Evolutionary conservation across 2,797 vertebrate genomes (phyloP), one percentile per base, ranked within the genome.

Genomic region (Sebastes jordani): DNA sequence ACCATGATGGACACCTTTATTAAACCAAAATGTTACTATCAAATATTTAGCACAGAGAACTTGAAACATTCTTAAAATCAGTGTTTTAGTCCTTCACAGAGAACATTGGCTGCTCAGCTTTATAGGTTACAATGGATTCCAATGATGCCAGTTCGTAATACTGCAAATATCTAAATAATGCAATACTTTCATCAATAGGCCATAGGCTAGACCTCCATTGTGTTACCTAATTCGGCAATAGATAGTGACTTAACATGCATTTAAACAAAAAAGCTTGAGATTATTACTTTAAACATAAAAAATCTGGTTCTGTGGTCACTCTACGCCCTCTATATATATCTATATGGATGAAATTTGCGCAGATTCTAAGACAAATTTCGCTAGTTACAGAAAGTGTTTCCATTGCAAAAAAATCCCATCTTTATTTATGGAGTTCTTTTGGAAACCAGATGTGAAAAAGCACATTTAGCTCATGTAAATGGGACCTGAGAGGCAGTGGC

Each of bases 381-480:
- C 8, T 14, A 1, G 0, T 7, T 32, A 29, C 18, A 60, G 11
- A 79, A 74, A 63, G 29, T 64, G 34, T 80, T 84, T 61, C 66
- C 20, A 42, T 20, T 61, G 7, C 42, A 78, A 30, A 11, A n/a
- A 22, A 13, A 13, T n/a, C 2, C 4, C 6, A 23, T 63, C 7
- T 36, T 68, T 84, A 68, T 81, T 65, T 58, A 74, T 87, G 27
- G 68, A 74, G 22, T 67, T 85, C 54, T 49, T 81, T 71, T 74
- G 32, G 27, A 84, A 80, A 73, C 60, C 72, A 76, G 13, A 69
- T 77, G 30, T 85, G 67, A 58, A 62, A 59, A 84, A 76, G n/a
- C 42, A 77, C 29, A 69, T 78, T 71, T 71, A 58, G 4, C 62
- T 78, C 55, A 87, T 89, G 74, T 77, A 89, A 86, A 92, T 83